These are phyloP conservation scores for Upupa epops DNA, from an alignment of 2,113 vertebrate genomes.

Conservation along the genomic window DNA sequence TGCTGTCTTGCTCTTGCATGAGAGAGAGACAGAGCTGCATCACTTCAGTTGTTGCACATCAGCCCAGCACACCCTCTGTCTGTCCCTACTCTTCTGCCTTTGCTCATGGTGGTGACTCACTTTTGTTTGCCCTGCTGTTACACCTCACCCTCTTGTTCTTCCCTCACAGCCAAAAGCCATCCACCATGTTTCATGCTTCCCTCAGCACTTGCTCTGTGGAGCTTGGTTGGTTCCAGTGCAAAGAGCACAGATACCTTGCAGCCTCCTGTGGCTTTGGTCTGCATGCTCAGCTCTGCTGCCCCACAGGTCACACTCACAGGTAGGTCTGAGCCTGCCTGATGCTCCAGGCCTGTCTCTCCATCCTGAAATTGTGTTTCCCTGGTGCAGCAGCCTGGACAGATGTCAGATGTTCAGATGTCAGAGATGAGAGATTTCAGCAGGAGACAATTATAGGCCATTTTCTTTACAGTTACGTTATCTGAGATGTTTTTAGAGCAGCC, in stretches of 20 bases:
- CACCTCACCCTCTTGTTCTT: not conserved
- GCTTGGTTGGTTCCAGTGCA: accelerated
- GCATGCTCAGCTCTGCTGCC: not conserved
- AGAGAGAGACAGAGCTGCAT: not conserved
- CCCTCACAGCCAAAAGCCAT: not conserved
- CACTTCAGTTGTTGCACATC: not conserved
- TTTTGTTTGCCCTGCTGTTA: not conserved
- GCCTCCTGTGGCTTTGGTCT: not conserved
- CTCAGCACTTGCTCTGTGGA: not conserved
- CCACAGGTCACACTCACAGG: not conserved
- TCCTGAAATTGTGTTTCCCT: not conserved
- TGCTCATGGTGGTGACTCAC: not conserved
- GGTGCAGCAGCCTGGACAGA: not conserved
- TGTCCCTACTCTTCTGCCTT: not conserved
- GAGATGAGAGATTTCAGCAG: slow-evolving; percentile 5
- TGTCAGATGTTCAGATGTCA: slow-evolving; percentile 28
- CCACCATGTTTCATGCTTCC: not conserved
- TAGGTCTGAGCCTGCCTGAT: not conserved
- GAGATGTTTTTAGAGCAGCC: slow-evolving; percentile 24
- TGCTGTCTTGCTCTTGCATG: accelerated
- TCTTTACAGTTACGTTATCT: slow-evolving; percentile 36
- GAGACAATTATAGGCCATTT: slow-evolving; percentile 27
- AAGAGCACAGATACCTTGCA: not conserved
- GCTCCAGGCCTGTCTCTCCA: not conserved
- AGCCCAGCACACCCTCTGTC: not conserved